Evolutionary conservation across 2,888 invertebrate genomes (phyloP).

Genomic region (Caenorhabditis uteleia): DNA sequence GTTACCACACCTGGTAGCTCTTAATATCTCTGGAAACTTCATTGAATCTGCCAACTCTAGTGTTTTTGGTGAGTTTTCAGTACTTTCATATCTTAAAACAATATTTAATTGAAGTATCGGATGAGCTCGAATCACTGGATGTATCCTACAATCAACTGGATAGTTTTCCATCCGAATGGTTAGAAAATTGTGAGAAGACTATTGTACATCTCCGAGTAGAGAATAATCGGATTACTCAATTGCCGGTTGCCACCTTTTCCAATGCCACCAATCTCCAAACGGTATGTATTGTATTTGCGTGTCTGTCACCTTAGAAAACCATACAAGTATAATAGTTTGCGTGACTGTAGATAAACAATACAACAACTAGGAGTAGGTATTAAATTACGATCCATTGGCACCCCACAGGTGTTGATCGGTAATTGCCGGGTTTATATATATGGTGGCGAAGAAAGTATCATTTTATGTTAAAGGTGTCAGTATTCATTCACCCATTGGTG

Average conservation of each 20-base stretch:
- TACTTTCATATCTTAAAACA: neutral
- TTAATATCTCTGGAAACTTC: slow-evolving; percentile 58
- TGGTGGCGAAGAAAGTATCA: too few relatives aligned
- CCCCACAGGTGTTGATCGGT: too few relatives aligned
- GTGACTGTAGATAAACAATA: too few relatives aligned
- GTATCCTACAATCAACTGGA: slow-evolving; percentile 29
- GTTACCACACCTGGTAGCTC: slow-evolving; percentile 50
- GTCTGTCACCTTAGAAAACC: too few relatives aligned
- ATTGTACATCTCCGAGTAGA: slow-evolving; percentile 45
- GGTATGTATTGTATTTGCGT: too few relatives aligned
- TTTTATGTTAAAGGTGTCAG: too few relatives aligned
- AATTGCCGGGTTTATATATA: too few relatives aligned
- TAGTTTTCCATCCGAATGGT: slow-evolving; percentile 31
- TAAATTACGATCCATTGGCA: too few relatives aligned
- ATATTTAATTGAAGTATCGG: slow-evolving; percentile 24
- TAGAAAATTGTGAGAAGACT: slow-evolving; percentile 20
- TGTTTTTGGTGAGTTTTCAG: slow-evolving; percentile 26
- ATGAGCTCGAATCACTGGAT: slow-evolving; percentile 42
- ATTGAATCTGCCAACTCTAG: slow-evolving; percentile 39
- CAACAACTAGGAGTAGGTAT: too few relatives aligned
- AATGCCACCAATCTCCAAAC: slow-evolving; percentile 59
- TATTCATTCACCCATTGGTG: too few relatives aligned
- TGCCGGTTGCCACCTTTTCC: slow-evolving; percentile 34
- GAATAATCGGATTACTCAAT: slow-evolving; percentile 41
- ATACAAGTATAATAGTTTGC: too few relatives aligned